These are phyloP conservation scores for Chalcis sispes DNA, from an alignment of 2,888 invertebrate species.

Conservation along the genomic window DNA sequence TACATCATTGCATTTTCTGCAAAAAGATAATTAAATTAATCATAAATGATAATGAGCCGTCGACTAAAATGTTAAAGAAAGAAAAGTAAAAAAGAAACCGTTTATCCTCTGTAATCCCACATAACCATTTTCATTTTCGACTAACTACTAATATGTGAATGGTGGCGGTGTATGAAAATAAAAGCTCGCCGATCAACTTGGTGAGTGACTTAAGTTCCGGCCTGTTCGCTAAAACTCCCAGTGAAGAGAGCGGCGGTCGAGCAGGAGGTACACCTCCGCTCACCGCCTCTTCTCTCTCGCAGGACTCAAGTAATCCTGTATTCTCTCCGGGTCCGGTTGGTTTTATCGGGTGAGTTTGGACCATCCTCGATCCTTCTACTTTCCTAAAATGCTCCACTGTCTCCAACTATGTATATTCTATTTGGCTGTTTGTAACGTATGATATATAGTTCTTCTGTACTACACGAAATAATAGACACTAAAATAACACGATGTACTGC, in stretches of 20 bases:
- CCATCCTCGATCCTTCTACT: slow-evolving; percentile 31
- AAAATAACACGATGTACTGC: slow-evolving; percentile 28
- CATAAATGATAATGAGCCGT: background rate
- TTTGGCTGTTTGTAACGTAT: slow-evolving; percentile 55
- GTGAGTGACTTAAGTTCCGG: slow-evolving; percentile 96
- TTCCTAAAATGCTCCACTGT: slow-evolving; percentile 28
- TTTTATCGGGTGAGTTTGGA: slow-evolving; percentile 73
- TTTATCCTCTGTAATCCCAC: slow-evolving; percentile 1
- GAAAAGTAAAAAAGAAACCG: background rate
- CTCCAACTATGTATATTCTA: slow-evolving; percentile 40
- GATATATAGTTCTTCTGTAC: slow-evolving; percentile 36
- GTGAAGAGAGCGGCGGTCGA: slow-evolving; percentile 87
- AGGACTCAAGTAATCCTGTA: slow-evolving; percentile 74
- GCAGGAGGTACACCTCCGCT: slow-evolving; percentile 81
- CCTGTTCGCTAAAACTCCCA: slow-evolving; percentile 94
- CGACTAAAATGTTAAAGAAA: background rate
- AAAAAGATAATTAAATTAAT: slow-evolving; percentile 23
- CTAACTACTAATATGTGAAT: slow-evolving; percentile 69
- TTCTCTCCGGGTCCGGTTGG: slow-evolving; percentile 74
- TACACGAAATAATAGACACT: slow-evolving; percentile 43
- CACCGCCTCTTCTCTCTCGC: slow-evolving; percentile 77
- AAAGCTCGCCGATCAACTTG: slow-evolving; percentile 94
- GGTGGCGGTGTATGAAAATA: slow-evolving; percentile 59
- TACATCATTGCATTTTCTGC: slow-evolving; percentile 25
- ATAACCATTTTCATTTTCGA: slow-evolving; percentile 47